Conservation (phyloP, 2,888 invertebrate species). For the Meteorus cinctellus region DNA sequence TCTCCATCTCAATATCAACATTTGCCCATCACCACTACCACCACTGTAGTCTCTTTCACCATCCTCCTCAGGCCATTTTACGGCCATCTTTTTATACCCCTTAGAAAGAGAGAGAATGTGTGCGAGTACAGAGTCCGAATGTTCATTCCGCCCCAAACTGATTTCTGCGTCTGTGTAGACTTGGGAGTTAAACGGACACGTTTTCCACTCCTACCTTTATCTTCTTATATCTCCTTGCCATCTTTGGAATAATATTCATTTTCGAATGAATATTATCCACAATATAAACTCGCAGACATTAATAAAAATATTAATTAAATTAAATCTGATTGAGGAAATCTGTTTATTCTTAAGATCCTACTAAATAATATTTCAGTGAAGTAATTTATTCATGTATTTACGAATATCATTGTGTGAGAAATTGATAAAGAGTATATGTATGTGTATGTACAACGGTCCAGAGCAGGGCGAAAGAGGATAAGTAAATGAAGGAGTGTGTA, state of each 20-base stretch:
- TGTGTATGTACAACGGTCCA: conserved; percentile 25
- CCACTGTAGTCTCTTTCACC: conserved; percentile 27
- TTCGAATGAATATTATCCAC: neutral
- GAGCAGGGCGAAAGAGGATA: conserved; percentile 38
- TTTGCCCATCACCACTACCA: neutral
- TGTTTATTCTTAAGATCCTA: neutral
- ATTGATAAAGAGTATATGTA: conserved; percentile 9
- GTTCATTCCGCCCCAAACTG: neutral
- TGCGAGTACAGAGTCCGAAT: neutral
- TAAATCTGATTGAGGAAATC: conserved; percentile 4
- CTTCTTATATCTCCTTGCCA: neutral
- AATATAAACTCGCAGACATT: neutral
- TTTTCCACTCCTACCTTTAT: neutral
- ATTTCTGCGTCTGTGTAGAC: neutral
- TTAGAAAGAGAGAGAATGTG: neutral
- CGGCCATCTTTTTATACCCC: neutral
- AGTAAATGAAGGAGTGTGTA: conserved; percentile 18
- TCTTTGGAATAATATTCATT: conserved; percentile 8
- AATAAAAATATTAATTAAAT: neutral
- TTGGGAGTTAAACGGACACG: neutral
- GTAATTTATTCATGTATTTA: neutral
- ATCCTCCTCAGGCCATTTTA: conserved; percentile 31
- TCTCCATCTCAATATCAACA: conserved; percentile 34
- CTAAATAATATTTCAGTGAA: conserved; percentile 10
- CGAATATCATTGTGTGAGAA: neutral